phyloP scores from a whole-genome alignment of 2,888 invertebrate species.

The Aspidapion aeneum region DNA sequence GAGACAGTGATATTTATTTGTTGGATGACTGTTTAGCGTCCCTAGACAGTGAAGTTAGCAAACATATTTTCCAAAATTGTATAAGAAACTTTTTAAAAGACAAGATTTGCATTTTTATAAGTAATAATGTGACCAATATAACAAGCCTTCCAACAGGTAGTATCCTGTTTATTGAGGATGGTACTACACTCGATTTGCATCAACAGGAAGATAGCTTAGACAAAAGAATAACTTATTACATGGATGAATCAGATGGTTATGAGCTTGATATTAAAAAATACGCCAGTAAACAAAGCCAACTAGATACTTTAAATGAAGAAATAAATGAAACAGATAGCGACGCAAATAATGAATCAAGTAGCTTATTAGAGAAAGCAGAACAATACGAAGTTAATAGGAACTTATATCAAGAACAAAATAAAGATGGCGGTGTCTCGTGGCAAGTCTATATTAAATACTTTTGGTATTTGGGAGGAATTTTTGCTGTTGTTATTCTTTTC shows the following conservation, averaged over 20 bases:
- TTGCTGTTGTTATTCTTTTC: constrained; percentile 29
- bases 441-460: constrained; percentile 37
- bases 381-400: constrained; percentile 10
- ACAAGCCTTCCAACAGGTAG: constrained; percentile 28
- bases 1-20: constrained; percentile 37
- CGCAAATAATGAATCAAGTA: constrained; percentile 22
- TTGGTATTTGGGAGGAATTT: constrained; percentile 35
- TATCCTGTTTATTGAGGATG: constrained; percentile 31
- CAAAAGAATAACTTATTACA: constrained; percentile 33
- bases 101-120: constrained; percentile 38
- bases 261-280: constrained; percentile 1
- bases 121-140: constrained; percentile 36
- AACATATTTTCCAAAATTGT: constrained; percentile 34
- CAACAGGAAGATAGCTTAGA: constrained; percentile 29
- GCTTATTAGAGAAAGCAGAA: constrained; percentile 20
- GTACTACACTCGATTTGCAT: constrained; percentile 28
- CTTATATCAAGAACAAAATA: constrained; percentile 36
- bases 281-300: not conserved
- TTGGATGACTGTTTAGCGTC: constrained; percentile 37
- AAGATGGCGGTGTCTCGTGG: constrained; percentile 35
- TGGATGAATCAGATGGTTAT: constrained; percentile 31
- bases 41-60: constrained; percentile 34
- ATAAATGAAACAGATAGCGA: constrained; percentile 19
- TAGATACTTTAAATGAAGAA: not conserved
- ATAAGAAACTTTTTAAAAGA: constrained; percentile 36